Evolutionary conservation across 64 coral and sea anemone genomes (phyloP), one percentile per base, ranked within the genome.

Genomic region (Montipora sp.): DNA sequence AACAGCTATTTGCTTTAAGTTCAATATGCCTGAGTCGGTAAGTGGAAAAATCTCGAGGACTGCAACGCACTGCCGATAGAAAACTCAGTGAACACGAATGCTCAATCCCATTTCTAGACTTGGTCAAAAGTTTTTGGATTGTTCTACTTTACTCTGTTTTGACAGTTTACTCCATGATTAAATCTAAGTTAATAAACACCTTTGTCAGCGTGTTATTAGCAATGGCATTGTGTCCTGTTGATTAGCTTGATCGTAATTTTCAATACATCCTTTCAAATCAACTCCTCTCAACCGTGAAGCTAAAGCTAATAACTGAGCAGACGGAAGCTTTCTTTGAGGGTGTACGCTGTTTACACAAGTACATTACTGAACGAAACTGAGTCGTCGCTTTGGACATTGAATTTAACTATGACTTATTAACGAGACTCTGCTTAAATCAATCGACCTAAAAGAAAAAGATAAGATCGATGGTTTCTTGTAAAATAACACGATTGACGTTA

Each of bases 131-230:
- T 6, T 2, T 3, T 48, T 16, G 18, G 12, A 59, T 71, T 85
- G 43, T 85, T 83, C 45, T 85, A 19, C 46, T 65, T 68, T 48
- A 47, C 63, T 12, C 49, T 84, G 81, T 84, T 84, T 69, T 84
- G 81, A 84, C 81, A 84, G 58, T 83, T 83, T 67, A 83, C 80
- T 47, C 58, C 58, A 47, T 47, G 81, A 85, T 85, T 50, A 51
- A 72, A 70, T 50, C 82, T 72, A 13, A 85, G 61, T 71, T 85
- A 72, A 85, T 71, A 72, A 85, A 85, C 43, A 16, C 19, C 82
- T 71, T 70, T 85, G 82, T 85, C 47, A 85, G 65, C 47, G 14
- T 18, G 45, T 68, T 71, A 85, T 85, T 85, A 72, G 80, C 24
- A 5, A 16, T 22, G 80, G 61, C 66, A 85, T 85, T 85, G 63